phyloP scores from a whole-genome alignment of 2,888 invertebrate species.

The Gerosis bhagava region DNA sequence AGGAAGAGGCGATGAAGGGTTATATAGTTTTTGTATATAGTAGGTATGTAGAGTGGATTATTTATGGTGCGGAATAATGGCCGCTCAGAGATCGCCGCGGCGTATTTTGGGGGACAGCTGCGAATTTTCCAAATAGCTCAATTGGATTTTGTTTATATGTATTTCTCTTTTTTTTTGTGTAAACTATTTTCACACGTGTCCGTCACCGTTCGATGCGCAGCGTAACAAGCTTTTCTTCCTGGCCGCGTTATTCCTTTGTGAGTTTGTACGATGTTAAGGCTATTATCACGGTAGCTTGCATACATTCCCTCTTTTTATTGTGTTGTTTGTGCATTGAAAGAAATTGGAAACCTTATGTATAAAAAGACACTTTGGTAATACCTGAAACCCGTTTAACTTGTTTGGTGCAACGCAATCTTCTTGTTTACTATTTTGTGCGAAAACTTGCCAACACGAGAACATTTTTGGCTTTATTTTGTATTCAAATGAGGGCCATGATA shows the following conservation, averaged over 20 bases:
- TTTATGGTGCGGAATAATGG: conserved; percentile 77
- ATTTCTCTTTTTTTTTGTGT: conserved; percentile 29
- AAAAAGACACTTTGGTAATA: conserved; percentile 56
- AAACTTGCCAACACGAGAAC: conserved; percentile 16
- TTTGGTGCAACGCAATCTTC: conserved; percentile 46
- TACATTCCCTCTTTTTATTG: conserved; percentile 51
- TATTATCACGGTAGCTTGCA: conserved; percentile 58
- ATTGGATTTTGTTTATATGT: conserved; percentile 37
- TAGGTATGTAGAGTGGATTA: conserved; percentile 60
- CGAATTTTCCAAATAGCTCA: conserved; percentile 46
- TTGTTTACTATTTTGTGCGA: conserved; percentile 37
- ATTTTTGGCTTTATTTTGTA: conserved; percentile 19
- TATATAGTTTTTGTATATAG: conserved; percentile 71
- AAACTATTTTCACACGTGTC: conserved; percentile 19
- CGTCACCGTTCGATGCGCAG: conserved; percentile 28
- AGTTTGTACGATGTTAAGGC: conserved; percentile 41
- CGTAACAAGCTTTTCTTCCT: conserved; percentile 26
- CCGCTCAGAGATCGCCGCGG: conserved; percentile 51
- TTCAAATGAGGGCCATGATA: conserved; percentile 13
- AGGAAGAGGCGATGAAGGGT: conserved; percentile 81
- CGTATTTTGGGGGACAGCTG: conserved; percentile 66
- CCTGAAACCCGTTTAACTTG: conserved; percentile 56
- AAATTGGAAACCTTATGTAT: conserved; percentile 62
- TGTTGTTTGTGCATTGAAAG: conserved; percentile 56
- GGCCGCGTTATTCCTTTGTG: conserved; percentile 44